A percentile compares a stretch with the other conserved stretches of the same genome.
phyloP scores from a whole-genome alignment of 1,140 invertebrate genomes.

The Neodiprion lecontei region DNA sequence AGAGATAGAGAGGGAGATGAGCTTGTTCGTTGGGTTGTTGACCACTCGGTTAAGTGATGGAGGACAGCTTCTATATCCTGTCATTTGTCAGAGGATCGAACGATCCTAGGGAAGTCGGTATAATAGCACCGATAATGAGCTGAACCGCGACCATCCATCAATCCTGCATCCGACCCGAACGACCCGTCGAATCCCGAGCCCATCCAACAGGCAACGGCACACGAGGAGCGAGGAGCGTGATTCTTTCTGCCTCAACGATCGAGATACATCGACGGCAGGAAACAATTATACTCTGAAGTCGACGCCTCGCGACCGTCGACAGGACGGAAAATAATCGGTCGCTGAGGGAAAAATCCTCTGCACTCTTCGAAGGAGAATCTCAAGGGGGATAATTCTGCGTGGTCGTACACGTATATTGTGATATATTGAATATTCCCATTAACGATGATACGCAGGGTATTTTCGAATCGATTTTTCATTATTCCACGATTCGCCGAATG shows the following conservation, averaged over 20 bases:
- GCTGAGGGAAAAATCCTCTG: not conserved
- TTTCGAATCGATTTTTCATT: too few relatives aligned
- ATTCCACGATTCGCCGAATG: too few relatives aligned
- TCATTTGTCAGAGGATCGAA: not conserved
- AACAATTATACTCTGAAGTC: not conserved
- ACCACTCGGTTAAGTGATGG: slow-evolving; percentile 5
- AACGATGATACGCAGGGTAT: too few relatives aligned
- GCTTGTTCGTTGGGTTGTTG: not conserved
- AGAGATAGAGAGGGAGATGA: not conserved
- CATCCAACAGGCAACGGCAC: too few relatives aligned
- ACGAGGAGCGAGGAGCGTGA: not conserved
- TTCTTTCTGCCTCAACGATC: slow-evolving; percentile 2
- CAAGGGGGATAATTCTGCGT: too few relatives aligned
- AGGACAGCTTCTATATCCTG: slow-evolving; percentile 4
- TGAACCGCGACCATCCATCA: not conserved
- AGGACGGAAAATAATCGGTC: not conserved
- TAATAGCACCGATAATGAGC: slow-evolving; percentile 5
- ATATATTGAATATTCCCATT: too few relatives aligned
- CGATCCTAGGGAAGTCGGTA: not conserved
- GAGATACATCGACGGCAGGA: slow-evolving; percentile 4
- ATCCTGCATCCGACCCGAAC: not conserved
- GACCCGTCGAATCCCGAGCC: too few relatives aligned
- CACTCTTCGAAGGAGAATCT: too few relatives aligned
- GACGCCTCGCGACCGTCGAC: not conserved
- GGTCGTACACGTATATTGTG: too few relatives aligned